Evolutionary conservation across 2,113 vertebrate species (phyloP).

Genomic region (Chloropsis cyanopogon): DNA sequence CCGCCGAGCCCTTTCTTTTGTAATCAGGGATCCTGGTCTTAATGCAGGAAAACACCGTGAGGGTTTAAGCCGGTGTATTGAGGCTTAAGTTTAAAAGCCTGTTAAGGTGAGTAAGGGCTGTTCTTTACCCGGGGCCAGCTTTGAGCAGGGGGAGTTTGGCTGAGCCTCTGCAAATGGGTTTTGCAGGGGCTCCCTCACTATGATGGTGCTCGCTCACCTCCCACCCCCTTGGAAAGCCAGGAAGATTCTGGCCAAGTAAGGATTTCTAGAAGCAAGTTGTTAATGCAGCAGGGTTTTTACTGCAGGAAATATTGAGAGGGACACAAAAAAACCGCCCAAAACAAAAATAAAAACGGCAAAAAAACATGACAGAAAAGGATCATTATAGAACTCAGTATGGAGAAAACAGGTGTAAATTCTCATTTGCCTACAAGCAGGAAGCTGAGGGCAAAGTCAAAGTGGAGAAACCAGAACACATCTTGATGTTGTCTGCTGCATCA

Average conservation of each 20-base stretch:
- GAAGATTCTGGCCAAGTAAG: neutral
- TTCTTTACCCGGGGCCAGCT: neutral
- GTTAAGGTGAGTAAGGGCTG: neutral
- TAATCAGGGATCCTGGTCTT: neutral
- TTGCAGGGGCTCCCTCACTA: rapidly evolving
- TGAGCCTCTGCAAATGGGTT: neutral
- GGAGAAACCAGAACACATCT: neutral
- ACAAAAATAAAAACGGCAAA: neutral
- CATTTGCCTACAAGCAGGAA: neutral
- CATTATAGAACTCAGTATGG: neutral
- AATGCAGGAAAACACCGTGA: neutral
- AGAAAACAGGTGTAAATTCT: neutral
- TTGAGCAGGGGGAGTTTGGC: neutral
- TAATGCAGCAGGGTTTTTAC: neutral
- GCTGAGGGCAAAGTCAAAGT: neutral
- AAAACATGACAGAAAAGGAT: neutral
- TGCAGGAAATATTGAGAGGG: neutral
- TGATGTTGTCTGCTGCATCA: neutral
- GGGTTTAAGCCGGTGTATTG: neutral
- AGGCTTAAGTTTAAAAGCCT: neutral
- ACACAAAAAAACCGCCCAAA: neutral
- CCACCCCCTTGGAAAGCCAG: rapidly evolving
- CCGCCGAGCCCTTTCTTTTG: neutral
- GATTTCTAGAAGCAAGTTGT: neutral
- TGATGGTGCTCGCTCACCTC: rapidly evolving